Evolutionary conservation across 2,113 vertebrate species (phyloP), one percentile per base, ranked within the genome.

Genomic region (Ariopsis seemanni): DNA sequence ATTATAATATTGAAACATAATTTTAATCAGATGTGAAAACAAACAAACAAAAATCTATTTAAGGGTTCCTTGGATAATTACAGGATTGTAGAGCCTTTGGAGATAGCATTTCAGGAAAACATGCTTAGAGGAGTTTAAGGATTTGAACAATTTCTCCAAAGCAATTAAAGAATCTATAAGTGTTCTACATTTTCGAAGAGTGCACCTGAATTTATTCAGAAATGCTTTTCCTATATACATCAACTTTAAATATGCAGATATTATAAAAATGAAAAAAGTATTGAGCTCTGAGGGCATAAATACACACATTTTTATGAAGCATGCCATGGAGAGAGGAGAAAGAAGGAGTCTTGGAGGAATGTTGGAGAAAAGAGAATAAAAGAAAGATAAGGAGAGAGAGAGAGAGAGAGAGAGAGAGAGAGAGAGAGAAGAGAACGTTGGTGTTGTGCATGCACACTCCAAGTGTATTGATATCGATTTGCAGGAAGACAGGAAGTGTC

Each of bases 401-500:
- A 74, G 7, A 48, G 27, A 17, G 69, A 42, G 30, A 15, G 11
- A 5, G 27, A 30, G 15, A 20, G 17, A 2, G 52, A 42, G 78
- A 83, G 84, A 48, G 30, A 7, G 60, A 62, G 25, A 42, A 22
- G 18, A 50, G 74, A 80, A 27, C 25, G 53, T 7, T 34, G 7
- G 27, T 58, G 27, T 57, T 30, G 25, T 30, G n/a, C 52, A 5
- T n/a, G 57, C 53, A 57, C 77, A 58, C 77, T 80, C 53, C n/a
- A 0, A 58, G 53, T 18, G 77, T 18, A 58, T 1, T 57, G 53
- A 58, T 58, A 58, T 58, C 9, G 77, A 80, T 80, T 30, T 15
- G 4, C 77, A 57, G 77, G 25, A 79, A 79, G 77, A 79, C 77
- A 79, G 77, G 77, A 80, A 80, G 77, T 1, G 77, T 80, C 77